phyloP scores from a whole-genome alignment of 1,140 invertebrate species.

The Solenopsis fugax region DNA sequence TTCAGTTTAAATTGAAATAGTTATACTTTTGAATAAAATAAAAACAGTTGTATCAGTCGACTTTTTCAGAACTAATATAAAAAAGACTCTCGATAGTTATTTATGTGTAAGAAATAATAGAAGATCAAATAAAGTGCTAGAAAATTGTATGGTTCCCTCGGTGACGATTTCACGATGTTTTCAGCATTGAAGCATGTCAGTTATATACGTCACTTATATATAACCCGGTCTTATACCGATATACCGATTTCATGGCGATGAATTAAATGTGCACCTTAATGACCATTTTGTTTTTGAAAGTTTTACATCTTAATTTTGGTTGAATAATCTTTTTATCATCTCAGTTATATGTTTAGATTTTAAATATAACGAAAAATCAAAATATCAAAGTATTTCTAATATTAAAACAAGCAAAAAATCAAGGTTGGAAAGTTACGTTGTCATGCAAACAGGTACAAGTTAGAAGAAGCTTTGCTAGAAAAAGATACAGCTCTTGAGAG shows the following conservation, averaged over 20 bases:
- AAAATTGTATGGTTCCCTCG: slow-evolving; percentile 61
- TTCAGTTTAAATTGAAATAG: no score
- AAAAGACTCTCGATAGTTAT: neutral
- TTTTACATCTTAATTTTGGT: slow-evolving; percentile 30
- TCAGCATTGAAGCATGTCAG: slow-evolving; percentile 42
- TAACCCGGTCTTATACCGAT: neutral
- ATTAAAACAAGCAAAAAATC: neutral
- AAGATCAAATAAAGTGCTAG: slow-evolving; percentile 52
- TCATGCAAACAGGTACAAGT: slow-evolving; percentile 84
- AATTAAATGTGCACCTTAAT: slow-evolving; percentile 21
- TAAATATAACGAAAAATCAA: neutral
- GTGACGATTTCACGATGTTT: slow-evolving; percentile 55
- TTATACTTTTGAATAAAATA: neutral
- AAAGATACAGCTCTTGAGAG: slow-evolving; percentile 85
- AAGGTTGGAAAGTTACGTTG: neutral
- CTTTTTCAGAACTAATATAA: slow-evolving; percentile 4
- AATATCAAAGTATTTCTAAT: neutral
- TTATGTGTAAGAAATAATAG: slow-evolving; percentile 18
- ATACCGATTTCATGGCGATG: slow-evolving; percentile 17
- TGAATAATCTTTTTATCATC: neutral
- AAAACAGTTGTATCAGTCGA: neutral
- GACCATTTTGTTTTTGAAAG: neutral
- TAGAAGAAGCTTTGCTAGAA: slow-evolving; percentile 86
- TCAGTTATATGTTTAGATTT: neutral
- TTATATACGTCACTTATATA: slow-evolving; percentile 25